Base-by-base conservation (phyloP, 1,140 invertebrate genomes). In the Aphaenogaster rudis region DNA sequence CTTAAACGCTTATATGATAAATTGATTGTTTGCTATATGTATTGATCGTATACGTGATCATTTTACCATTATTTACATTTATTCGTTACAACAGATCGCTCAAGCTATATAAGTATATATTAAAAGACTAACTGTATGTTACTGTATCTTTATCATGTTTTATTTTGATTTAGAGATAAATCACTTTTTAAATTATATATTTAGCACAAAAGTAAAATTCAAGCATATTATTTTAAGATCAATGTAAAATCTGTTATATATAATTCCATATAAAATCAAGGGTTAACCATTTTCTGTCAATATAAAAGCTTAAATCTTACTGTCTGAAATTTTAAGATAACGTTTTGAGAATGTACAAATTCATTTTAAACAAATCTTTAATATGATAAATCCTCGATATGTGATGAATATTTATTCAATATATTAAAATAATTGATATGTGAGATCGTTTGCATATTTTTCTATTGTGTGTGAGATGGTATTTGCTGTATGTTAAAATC, bases 261-360 rank as follows among this genome's bases (percentile, higher is more conserved):
- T 81, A 86, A 89, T 86, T 86, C n/a, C 59, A 21, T 42, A 86
- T 71, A 39, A 63, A 61, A 61, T 89, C 39, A 89, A 89, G 52
- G 81, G 86, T 88, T 61, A 86, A 45, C 36, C 39, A 86, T 86
- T 57, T 76, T 57, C 48, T 63, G 36, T 39, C 48, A 17, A 50
- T 50, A 66, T 50, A 66, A 66, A 79, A 9, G 8, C 7, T 79
- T 79, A 67, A 45, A 79, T 36, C 28, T 77, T 28, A 59, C 0
- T 61, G 21, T 52, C 9, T 50, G 42, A 7, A 57, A 64, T 54
- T 42, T 63, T 9, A 66, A 66, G 33, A 48, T 52, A 63, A 67
- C 21, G 36, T 89, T 86, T 59, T 69, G 4, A 61, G 28, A 21
- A n/a, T 52, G 17, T 80, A 42, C 67, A 54, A 0, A 88, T 69